These are phyloP conservation scores for Chrysolina oricalcia DNA, from an alignment of 2,888 invertebrate species.

Conservation along the genomic window DNA sequence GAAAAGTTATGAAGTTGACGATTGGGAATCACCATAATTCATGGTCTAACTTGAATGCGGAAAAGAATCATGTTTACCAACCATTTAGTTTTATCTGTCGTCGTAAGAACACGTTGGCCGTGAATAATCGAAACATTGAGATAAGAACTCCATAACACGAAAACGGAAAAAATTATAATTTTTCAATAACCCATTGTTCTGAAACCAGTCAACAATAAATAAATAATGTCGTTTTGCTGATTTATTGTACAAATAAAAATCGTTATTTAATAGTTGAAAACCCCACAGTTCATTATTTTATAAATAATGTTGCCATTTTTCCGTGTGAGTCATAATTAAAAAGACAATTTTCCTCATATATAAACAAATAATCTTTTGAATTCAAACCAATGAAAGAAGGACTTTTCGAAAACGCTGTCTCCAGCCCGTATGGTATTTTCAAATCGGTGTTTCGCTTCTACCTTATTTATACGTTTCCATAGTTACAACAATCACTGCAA, in stretches of 20 bases:
- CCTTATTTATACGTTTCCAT: no score
- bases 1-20: no score
- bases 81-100: background rate
- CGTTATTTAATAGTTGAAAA: conserved; percentile 3
- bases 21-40: no score
- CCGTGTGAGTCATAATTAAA: no score
- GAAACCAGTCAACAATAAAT: background rate
- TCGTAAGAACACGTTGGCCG: background rate
- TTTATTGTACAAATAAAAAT: background rate
- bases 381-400: background rate
- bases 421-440: no score
- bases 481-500: no score
- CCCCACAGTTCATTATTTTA: background rate
- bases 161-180: conserved; percentile 14
- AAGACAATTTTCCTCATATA: no score
- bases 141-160: conserved; percentile 12
- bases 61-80: background rate
- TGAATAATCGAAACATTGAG: background rate
- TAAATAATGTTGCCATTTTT: background rate
- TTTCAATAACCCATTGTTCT: conserved; percentile 2
- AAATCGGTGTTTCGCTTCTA: no score
- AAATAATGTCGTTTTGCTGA: conserved; percentile 12
- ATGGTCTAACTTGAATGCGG: no score
- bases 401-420: no score
- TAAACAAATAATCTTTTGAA: no score